Evolutionary conservation across 2,888 invertebrate genomes (phyloP), one percentile per base, ranked within the genome.

Genomic region (Poecilobothrus nobilitatus): DNA sequence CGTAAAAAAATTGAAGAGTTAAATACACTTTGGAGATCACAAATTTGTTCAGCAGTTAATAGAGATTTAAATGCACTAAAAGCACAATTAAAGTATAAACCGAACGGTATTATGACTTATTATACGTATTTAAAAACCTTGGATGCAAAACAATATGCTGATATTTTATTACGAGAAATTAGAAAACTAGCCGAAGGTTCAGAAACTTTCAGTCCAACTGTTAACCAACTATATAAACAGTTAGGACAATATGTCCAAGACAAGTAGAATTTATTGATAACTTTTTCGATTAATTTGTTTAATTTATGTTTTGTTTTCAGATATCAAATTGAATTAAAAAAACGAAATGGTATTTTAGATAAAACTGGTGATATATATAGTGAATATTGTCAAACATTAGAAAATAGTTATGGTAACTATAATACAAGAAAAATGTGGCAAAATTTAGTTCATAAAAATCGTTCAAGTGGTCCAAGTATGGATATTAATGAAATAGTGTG

Each of bases 371-470:
- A 83, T 66, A 79, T 90, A 18, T 91, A 90, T 76, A 79, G 81
- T 4, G 78, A 86, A 66, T 91, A 91, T 74, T 87, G 88, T 75
- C 82, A 86, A 70, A 87, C 89, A 85, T 89, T 89, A 77, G 74
- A 87, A 53, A 75, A 82, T 34, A 85, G 37, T 71, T 82, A 79
- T 22, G 75, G 75, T 0, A 77, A 76, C 5, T 77, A 78, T 74
- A 91, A 91, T 79, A 80, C 87, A 0, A 83, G 94, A 0, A 88
- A 89, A 74, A 86, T 86, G 69, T 94, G 93, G 94, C 90, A 91
- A 76, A 79, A 84, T 66, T 77, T 90, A 10, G 82, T 88, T 64
- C 83, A 88, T 72, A 79, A 83, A 27, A 79, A 84, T 72, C 78
- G 80, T 4, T 53, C 76, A 18, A 81, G 80, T 0, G 89, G 89